Evolutionary conservation across 1,140 invertebrate species (phyloP), one percentile per base, ranked within the genome.

Genomic region (Saccostrea cuccullata): DNA sequence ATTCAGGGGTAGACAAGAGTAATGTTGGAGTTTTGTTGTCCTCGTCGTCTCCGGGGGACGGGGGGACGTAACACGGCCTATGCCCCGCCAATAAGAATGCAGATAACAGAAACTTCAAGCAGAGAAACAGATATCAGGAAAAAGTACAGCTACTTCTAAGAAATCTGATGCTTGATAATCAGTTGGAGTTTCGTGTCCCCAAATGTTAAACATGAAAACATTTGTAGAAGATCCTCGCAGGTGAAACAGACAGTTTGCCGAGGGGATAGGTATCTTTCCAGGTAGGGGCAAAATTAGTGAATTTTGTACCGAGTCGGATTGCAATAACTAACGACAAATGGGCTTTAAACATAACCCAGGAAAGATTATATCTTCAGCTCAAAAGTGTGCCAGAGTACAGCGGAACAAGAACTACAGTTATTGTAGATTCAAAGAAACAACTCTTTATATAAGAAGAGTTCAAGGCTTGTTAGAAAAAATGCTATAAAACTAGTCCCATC

Each of bases 401-500:
- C 30, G 30, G 0, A 36, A 0, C 30, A 36, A 36, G 30, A 36
- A 36, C 30, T 36, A 36, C 0, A 36, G 30, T 2, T 36, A 36
- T 36, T 1, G 30, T 36, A 36, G 2, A 36, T 36, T 36, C 1
- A 36, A 36, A 36, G 30, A 36, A 36, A 36, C 30, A 36, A 36
- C 30, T 36, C 0, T 36, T 36, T 36, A 36, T 36, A 36, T 2
- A 0, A 36, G 30, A 2, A 36, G 30, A 36, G 30, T 36, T 36
- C 30, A 36, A 83, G 30, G 55, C 17, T 83, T 82, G 17, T 82
- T 82, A 82, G 73, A 47, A 82, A 82, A 82, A 30, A 82, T 36
- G 84, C 85, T 67, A 86, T 89, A 86, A 55, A 86, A 47, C 60
- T 9, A 3, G 84, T 73, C 36, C 60, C 17, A 2, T 13, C 83